Conservation (phyloP, 2,888 invertebrate genomes). For the Philonicus albiceps region DNA sequence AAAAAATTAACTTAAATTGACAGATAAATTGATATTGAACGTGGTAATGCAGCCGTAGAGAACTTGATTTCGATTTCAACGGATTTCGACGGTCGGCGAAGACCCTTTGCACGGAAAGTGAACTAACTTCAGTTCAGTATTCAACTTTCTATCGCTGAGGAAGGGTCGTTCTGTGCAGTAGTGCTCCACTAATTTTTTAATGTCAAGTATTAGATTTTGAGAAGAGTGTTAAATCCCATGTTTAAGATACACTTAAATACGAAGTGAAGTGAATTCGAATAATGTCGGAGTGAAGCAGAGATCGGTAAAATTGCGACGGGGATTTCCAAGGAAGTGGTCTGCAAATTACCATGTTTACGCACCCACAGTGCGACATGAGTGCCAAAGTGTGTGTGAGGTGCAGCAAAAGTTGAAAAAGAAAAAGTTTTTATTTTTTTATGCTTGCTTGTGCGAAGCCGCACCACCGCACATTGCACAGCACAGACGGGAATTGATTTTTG, state of each 20-base stretch:
- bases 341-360: conserved; percentile 12
- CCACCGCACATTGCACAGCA: not conserved
- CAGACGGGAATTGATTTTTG: conserved; percentile 31
- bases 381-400: conserved; percentile 32
- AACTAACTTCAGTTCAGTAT: conserved; percentile 23
- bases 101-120: not conserved
- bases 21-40: no score
- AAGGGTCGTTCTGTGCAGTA: not conserved
- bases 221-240: not conserved
- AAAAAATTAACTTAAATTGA: no score
- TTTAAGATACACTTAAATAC: not conserved
- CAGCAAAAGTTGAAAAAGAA: conserved; percentile 27
- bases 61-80: not conserved
- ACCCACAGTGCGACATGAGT: conserved; percentile 25
- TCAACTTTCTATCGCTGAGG: not conserved
- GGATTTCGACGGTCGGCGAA: not conserved
- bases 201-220: not conserved
- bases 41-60: no score
- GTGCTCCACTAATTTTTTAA: not conserved
- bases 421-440: not conserved
- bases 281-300: not conserved
- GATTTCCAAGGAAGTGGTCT: not conserved
- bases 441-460: not conserved
- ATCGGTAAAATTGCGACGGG: not conserved
- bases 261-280: not conserved